Conservation (phyloP, 2,888 invertebrate species). For the Nycteola revayana region DNA sequence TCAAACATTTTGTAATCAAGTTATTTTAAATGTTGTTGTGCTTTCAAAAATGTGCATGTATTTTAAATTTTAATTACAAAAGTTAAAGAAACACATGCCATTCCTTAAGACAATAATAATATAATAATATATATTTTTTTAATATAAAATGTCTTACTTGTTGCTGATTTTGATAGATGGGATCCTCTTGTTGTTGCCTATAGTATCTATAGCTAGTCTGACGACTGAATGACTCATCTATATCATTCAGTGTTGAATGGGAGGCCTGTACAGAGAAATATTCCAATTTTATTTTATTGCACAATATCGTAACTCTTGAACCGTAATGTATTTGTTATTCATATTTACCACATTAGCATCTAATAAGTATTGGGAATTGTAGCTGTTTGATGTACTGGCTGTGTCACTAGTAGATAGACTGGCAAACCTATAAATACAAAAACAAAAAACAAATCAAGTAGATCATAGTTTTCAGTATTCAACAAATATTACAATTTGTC, state of each 20-base stretch:
- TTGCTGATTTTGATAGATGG: slow-evolving; percentile 77
- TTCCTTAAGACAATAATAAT: no score
- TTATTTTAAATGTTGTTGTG: no score
- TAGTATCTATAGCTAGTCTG: slow-evolving; percentile 74
- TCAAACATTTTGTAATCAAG: no score
- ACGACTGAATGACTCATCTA: slow-evolving; percentile 74
- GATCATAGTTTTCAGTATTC: background rate
- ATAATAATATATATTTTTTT: no score
- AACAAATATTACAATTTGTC: slow-evolving; percentile 2
- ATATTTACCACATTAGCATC: slow-evolving; percentile 64
- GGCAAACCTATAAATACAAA: slow-evolving; percentile 82
- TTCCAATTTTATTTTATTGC: no score
- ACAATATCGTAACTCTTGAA: no score
- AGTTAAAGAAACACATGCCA: no score
- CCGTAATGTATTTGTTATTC: no score
- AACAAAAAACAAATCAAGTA: background rate
- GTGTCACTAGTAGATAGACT: slow-evolving; percentile 83
- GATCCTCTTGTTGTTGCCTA: slow-evolving; percentile 66
- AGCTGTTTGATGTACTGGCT: slow-evolving; percentile 65
- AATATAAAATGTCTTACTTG: slow-evolving; percentile 60
- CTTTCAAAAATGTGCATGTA: no score
- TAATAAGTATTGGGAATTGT: slow-evolving; percentile 69
- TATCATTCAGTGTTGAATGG: slow-evolving; percentile 72
- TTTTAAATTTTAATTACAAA: no score
- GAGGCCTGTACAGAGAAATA: slow-evolving; percentile 62